Evolutionary conservation across 1,140 invertebrate genomes (phyloP), one percentile per base, ranked within the genome.

Genomic region (Leptinotarsa undecemlineata): DNA sequence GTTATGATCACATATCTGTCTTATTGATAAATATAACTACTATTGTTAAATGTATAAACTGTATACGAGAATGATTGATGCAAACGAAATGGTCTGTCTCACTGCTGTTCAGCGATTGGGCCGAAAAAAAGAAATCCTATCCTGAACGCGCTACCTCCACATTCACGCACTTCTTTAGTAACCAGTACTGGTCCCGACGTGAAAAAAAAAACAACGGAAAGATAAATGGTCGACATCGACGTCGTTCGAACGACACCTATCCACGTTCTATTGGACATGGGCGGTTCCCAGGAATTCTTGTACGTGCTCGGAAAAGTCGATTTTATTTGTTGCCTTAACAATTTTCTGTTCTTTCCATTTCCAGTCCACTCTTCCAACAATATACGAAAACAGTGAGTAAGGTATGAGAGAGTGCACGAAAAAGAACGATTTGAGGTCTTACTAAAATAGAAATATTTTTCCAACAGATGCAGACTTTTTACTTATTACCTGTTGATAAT

Each of bases 211-310:
- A 42, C 33, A 42, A 42, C 8, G 3, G 2, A 11, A 57, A 57
- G 51, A 57, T 57, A 57, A 57, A 57, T 57, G 51, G 51, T n/a
- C 51, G 51, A 57, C 51, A 17, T 57, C 51, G 51, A 57, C 51
- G 51, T 57, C 51, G 51, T 57, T 57, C 51, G 51, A 57, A 14
- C 51, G 51, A 57, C 51, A 57, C 51, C 51, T 57, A 57, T 57
- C 51, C 51, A 57, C 51, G n/a, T 57, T 19, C 51, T 57, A 57
- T 57, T 57, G 51, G 51, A 57, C 51, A 57, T 15, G 51, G 51
- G 51, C 51, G 51, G 51, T 15, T 57, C 51, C 51, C n/a, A 57
- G 51, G 51, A 57, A 57, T 57, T 57, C n/a, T 17, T 8, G 51
- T 57, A 57, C 51, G 51, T 57, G 51, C 51, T 57, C 51, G 51